Evolutionary conservation across 2,888 invertebrate genomes (phyloP).

Genomic region (Apamea crenata): DNA sequence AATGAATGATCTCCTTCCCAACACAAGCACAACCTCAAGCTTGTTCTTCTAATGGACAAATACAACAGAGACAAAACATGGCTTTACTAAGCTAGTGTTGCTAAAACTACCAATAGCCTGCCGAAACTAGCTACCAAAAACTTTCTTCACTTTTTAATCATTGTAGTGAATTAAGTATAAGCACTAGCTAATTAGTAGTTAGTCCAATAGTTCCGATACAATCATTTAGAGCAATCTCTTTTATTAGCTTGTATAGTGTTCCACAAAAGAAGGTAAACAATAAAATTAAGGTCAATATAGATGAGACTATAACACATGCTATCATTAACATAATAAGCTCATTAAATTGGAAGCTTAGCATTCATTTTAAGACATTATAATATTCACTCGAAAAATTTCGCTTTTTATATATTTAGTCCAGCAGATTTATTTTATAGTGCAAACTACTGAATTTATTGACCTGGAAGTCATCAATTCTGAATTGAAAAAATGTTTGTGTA

Average conservation of each 20-base stretch:
- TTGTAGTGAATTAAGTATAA: conserved; percentile 12
- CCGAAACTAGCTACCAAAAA: neutral
- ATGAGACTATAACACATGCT: conserved; percentile 11
- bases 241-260: neutral
- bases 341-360: conserved; percentile 7
- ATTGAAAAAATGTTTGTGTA: conserved; percentile 13
- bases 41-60: conserved; percentile 2
- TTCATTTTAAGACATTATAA: neutral
- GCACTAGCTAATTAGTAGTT: conserved; percentile 24
- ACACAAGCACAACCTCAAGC: neutral
- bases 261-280: neutral
- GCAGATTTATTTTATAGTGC: conserved; percentile 19
- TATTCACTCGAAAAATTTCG: neutral
- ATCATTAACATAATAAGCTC: neutral
- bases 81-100: neutral
- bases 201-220: conserved; percentile 13
- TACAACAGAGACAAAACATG: neutral
- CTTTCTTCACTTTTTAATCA: conserved; percentile 5
- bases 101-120: conserved; percentile 3
- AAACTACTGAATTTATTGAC: conserved; percentile 21
- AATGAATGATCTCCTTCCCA: conserved; percentile 8
- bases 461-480: conserved; percentile 29
- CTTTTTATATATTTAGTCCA: conserved; percentile 8
- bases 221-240: conserved; percentile 8
- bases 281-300: neutral